Evolutionary conservation across 2,888 invertebrate species (phyloP).

Genomic region (Sphecodes monilicornis): DNA sequence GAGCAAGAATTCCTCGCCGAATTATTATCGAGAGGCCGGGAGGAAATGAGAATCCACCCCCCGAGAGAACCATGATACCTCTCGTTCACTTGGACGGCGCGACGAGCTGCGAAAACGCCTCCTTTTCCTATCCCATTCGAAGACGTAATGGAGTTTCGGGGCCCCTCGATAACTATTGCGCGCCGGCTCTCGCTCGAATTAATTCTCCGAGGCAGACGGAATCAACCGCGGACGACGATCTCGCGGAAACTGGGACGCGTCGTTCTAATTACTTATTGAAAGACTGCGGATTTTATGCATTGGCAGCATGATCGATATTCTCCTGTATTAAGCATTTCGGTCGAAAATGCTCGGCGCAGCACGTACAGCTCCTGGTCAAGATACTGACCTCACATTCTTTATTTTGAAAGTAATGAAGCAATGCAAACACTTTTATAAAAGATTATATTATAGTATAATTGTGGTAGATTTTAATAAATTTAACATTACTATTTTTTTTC

Average conservation of each 20-base stretch:
- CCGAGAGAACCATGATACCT: slow-evolving; percentile 43
- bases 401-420: neutral
- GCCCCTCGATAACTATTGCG: slow-evolving; percentile 52
- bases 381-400: neutral
- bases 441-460: too few species aligned
- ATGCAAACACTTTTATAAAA: too few species aligned
- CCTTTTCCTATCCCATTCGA: slow-evolving; percentile 45
- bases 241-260: neutral
- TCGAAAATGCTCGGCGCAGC: neutral
- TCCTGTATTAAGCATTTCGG: neutral
- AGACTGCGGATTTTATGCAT: neutral
- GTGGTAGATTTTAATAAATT: too few species aligned
- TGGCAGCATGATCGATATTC: neutral
- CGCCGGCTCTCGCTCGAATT: neutral
- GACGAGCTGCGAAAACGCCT: slow-evolving; percentile 46
- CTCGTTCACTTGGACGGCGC: slow-evolving; percentile 20
- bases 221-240: neutral
- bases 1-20: slow-evolving; percentile 18
- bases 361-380: neutral
- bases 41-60: slow-evolving; percentile 44
- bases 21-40: slow-evolving; percentile 51
- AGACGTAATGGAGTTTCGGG: slow-evolving; percentile 61
- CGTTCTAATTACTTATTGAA: neutral
- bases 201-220: neutral
- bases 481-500: too few species aligned